phyloP scores from a whole-genome alignment of 2,888 invertebrate species.

The Orchestes rusci region DNA sequence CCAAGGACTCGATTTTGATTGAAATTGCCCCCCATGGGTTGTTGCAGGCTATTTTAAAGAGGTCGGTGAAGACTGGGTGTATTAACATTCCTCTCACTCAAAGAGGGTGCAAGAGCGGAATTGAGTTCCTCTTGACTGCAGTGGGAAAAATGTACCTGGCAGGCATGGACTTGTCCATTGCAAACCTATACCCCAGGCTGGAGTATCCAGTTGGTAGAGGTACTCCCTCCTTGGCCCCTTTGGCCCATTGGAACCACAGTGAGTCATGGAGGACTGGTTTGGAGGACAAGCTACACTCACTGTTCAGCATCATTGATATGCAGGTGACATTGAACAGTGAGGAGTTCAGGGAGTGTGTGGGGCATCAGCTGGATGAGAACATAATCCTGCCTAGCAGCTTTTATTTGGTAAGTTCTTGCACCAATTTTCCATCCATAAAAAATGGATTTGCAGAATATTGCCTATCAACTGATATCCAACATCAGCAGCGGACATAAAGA shows the following conservation, averaged over 20 bases:
- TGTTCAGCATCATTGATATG: constrained; percentile 37
- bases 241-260: constrained; percentile 84
- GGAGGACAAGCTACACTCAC: constrained; percentile 38
- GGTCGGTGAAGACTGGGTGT: constrained; percentile 64
- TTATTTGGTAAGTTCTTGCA: constrained; percentile 38
- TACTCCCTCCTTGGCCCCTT: constrained; percentile 76
- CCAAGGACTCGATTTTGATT: constrained; percentile 72
- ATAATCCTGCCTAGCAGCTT: constrained; percentile 37
- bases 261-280: constrained; percentile 60
- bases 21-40: constrained; percentile 89
- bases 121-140: constrained; percentile 53
- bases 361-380: constrained; percentile 38
- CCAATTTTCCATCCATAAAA: constrained; percentile 4
- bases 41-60: constrained; percentile 77
- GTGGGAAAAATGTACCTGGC: constrained; percentile 69
- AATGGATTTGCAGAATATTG: constrained; percentile 28
- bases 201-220: constrained; percentile 79
- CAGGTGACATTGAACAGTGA: constrained; percentile 48
- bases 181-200: constrained; percentile 69
- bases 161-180: constrained; percentile 70
- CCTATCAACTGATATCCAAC: constrained; percentile 33
- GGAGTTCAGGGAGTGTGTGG: constrained; percentile 38
- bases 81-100: constrained; percentile 71
- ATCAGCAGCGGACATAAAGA: constrained; percentile 33
- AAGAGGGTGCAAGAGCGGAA: constrained; percentile 58